Percentiles rank a stretch among this genome's conserved stretches.
Conservation (phyloP, 2,113 vertebrate genomes). For the Pyxicephalus adspersus region DNA sequence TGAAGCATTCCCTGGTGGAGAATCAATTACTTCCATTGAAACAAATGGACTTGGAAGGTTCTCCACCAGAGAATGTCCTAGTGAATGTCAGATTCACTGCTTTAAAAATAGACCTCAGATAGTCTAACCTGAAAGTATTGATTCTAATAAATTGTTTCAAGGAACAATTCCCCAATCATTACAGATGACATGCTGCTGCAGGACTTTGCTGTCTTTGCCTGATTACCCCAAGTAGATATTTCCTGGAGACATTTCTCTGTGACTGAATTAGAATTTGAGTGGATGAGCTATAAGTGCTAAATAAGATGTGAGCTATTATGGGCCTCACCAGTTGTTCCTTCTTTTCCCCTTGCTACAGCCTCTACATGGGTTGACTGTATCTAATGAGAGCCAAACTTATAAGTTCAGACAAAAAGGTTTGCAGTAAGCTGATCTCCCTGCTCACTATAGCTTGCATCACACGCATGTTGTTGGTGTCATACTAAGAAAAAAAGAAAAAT, state of each 20-base stretch:
- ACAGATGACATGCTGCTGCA: too few relatives aligned
- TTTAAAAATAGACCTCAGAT: too few relatives aligned
- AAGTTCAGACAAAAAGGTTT: slow-evolving; percentile 13
- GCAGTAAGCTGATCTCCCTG: not conserved
- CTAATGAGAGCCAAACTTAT: slow-evolving; percentile 4
- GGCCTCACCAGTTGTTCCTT: slow-evolving; percentile 46
- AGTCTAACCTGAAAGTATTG: too few relatives aligned
- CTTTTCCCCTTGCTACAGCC: slow-evolving; percentile 6
- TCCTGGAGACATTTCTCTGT: slow-evolving; percentile 39
- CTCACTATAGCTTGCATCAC: too few relatives aligned
- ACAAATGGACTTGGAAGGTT: too few relatives aligned
- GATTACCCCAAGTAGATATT: not conserved
- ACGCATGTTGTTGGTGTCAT: not conserved
- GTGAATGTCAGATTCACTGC: too few relatives aligned
- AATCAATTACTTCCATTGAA: too few relatives aligned
- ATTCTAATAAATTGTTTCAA: not conserved
- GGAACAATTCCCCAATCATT: not conserved
- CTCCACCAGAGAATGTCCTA: too few relatives aligned
- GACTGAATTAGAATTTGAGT: slow-evolving; percentile 51
- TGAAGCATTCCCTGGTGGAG: too few relatives aligned
- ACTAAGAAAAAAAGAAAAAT: not conserved
- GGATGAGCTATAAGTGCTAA: slow-evolving; percentile 29
- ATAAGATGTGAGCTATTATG: slow-evolving; percentile 50
- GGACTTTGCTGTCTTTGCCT: not conserved
- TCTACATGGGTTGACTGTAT: slow-evolving; percentile 25